Evolutionary conservation across 1,140 invertebrate genomes (phyloP).

Genomic region (Macrosteles quadrilineatus): DNA sequence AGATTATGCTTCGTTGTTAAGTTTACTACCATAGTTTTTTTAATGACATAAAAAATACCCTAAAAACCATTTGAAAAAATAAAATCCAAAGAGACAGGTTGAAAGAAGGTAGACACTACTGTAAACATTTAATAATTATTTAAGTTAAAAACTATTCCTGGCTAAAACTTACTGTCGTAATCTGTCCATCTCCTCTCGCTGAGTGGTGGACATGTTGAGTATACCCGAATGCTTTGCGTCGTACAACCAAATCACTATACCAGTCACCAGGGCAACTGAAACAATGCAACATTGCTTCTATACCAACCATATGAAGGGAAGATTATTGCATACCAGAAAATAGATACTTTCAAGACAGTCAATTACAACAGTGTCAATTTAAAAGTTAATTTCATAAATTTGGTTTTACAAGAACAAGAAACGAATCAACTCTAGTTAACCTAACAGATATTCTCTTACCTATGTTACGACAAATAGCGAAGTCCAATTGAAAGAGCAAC

Average conservation of each 20-base stretch:
- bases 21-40: too few relatives aligned
- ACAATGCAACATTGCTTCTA: conserved; percentile 44
- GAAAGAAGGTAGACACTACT: too few relatives aligned
- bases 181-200: conserved; percentile 59
- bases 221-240: conserved; percentile 69
- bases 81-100: too few relatives aligned
- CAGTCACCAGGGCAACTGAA: conserved; percentile 73
- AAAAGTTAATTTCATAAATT: not conserved
- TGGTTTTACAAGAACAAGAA: conserved; percentile 8
- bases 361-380: conserved; percentile 27
- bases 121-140: too few relatives aligned
- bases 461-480: too few relatives aligned
- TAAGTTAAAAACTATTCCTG: not conserved
- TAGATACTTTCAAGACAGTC: too few relatives aligned
- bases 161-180: conserved; percentile 50
- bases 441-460: too few relatives aligned
- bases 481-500: not conserved
- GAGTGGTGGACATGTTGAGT: conserved; percentile 76
- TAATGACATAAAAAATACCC: too few relatives aligned
- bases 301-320: conserved; percentile 28
- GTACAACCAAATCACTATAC: conserved; percentile 72
- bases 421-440: too few relatives aligned
- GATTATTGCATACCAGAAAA: too few relatives aligned
- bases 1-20: too few relatives aligned
- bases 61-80: too few relatives aligned